Percentiles rank a stretch among this genome's conserved stretches.
Evolutionary conservation across 2,113 vertebrate species (phyloP).

Genomic region (Neotoma lepida): DNA sequence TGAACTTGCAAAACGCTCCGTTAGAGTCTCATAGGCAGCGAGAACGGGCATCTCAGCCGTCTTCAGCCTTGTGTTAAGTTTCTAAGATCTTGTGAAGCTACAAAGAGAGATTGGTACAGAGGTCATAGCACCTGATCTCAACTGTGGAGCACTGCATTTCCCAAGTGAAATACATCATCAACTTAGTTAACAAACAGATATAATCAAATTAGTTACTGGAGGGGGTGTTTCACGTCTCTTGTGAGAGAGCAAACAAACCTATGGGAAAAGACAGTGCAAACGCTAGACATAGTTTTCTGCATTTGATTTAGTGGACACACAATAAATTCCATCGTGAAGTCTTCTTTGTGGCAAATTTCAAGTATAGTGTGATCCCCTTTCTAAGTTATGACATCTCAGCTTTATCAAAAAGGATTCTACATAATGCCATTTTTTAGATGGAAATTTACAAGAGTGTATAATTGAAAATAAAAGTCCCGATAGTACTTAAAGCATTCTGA

Average conservation of each 20-base stretch:
- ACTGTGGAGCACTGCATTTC: slow-evolving; percentile 39
- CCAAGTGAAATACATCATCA: slow-evolving; percentile 47
- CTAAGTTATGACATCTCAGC: slow-evolving; percentile 42
- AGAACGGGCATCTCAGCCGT: neutral
- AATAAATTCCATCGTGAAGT: slow-evolving; percentile 6
- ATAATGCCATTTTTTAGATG: neutral
- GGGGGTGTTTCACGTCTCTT: neutral
- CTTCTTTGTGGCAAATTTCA: slow-evolving; percentile 57
- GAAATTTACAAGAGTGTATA: slow-evolving; percentile 40
- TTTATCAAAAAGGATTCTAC: slow-evolving; percentile 25
- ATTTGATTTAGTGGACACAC: neutral
- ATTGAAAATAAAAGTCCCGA: slow-evolving; percentile 59
- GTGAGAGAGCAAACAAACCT: neutral
- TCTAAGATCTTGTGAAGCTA: slow-evolving; percentile 54
- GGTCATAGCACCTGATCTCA: slow-evolving; percentile 66
- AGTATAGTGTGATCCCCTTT: slow-evolving; percentile 1
- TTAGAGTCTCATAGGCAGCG: slow-evolving; percentile 24
- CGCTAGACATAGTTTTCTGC: neutral
- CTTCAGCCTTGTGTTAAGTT: slow-evolving; percentile 40
- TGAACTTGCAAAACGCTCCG: neutral
- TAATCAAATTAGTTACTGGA: slow-evolving; percentile 52
- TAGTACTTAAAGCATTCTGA: slow-evolving; percentile 64
- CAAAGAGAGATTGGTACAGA: slow-evolving; percentile 61
- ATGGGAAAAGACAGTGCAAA: neutral
- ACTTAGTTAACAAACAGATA: slow-evolving; percentile 51